Percentiles rank a stretch among this genome's conserved stretches.
Evolutionary conservation across 2,888 invertebrate species (phyloP).

Genomic region (Branchellion lobata): DNA sequence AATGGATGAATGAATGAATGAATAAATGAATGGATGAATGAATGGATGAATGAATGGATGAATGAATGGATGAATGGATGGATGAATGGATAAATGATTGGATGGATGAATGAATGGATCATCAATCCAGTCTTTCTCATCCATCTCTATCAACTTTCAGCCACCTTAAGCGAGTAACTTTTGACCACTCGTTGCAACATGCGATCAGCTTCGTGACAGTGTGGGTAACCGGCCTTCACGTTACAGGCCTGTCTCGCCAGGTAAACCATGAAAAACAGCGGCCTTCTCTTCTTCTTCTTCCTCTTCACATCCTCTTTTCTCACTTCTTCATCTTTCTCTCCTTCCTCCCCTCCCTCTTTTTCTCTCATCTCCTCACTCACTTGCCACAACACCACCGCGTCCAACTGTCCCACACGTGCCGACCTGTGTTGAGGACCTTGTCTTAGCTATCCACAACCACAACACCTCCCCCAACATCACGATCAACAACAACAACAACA

Average conservation of each 20-base stretch:
- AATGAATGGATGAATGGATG: too few relatives aligned
- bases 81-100: too few relatives aligned
- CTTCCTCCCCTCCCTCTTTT: too few relatives aligned
- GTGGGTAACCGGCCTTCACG: conserved; percentile 21
- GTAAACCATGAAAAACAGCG: conserved; percentile 18
- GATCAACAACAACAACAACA: too few relatives aligned
- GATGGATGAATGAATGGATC: too few relatives aligned
- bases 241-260: conserved; percentile 44
- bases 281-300: not conserved
- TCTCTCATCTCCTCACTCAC: not conserved
- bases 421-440: conserved; percentile 8
- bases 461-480: too few relatives aligned
- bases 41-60: too few relatives aligned
- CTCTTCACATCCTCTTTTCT: not conserved
- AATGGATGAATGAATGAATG: too few relatives aligned
- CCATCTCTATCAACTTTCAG: not conserved
- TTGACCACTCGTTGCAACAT: conserved; percentile 5
- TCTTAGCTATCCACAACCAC: too few relatives aligned
- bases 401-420: not conserved
- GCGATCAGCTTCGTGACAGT: conserved; percentile 40
- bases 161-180: conserved; percentile 11
- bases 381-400: conserved; percentile 24
- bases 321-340: too few relatives aligned
- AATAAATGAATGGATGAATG: too few relatives aligned
- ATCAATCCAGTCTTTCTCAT: too few relatives aligned